Evolutionary conservation across 2,888 invertebrate species (phyloP).

Genomic region (Nebria salina): DNA sequence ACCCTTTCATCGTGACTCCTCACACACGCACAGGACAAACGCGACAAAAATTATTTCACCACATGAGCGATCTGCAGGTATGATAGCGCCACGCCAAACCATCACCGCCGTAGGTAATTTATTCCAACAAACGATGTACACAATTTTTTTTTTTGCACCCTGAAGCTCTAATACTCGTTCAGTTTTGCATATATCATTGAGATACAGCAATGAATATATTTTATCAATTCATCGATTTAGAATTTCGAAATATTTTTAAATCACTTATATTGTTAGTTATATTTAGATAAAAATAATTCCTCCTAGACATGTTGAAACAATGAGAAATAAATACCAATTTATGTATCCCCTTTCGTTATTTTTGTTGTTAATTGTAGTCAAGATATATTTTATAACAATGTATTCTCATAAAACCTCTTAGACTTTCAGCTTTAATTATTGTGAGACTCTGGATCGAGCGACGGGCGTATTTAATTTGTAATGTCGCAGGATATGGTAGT

Average conservation of each 20-base stretch:
- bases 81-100: slow-evolving; percentile 4
- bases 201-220: slow-evolving; percentile 1
- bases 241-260: not conserved
- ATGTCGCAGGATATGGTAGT: slow-evolving; percentile 35
- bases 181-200: not conserved
- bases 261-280: too few relatives aligned
- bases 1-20: slow-evolving; percentile 40
- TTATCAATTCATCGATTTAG: not conserved
- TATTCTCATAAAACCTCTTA: not conserved
- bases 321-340: too few relatives aligned
- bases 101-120: slow-evolving; percentile 17
- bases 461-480: slow-evolving; percentile 8
- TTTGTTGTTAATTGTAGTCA: not conserved
- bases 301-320: too few relatives aligned
- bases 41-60: slow-evolving; percentile 39
- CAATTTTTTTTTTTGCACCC: slow-evolving; percentile 29
- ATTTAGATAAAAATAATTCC: too few relatives aligned
- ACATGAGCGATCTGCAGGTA: slow-evolving; percentile 26
- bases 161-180: not conserved
- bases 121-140: slow-evolving; percentile 30
- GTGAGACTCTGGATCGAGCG: not conserved
- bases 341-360: not conserved
- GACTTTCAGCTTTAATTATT: not conserved
- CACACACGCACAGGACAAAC: slow-evolving; percentile 21
- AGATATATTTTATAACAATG: not conserved